These are phyloP conservation scores for Electrona antarctica DNA, from an alignment of 2,113 vertebrate species.

Conservation along the genomic window DNA sequence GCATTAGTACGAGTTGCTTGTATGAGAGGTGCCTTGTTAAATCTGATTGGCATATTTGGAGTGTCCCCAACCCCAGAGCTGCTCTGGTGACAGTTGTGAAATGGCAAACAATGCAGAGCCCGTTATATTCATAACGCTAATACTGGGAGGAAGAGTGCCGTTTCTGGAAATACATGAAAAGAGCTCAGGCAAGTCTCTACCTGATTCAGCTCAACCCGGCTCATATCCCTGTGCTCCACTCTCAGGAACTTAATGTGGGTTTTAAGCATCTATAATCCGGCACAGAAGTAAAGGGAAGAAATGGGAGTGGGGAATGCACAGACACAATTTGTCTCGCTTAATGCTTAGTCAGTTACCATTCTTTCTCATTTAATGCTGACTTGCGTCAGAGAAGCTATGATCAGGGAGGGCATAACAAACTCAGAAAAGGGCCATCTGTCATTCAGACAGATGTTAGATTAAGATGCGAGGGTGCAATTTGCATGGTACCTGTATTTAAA, in stretches of 20 bases:
- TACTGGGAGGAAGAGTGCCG: slow-evolving; percentile 34
- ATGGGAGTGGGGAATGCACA: slow-evolving; percentile 8
- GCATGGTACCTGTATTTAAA: not conserved
- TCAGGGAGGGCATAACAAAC: not conserved
- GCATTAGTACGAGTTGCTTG: slow-evolving; percentile 61
- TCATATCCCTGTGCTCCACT: slow-evolving; percentile 52
- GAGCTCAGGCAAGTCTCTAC: slow-evolving; percentile 54
- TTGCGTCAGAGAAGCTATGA: slow-evolving; percentile 6
- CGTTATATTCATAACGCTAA: slow-evolving; percentile 56
- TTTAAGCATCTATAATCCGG: slow-evolving; percentile 57
- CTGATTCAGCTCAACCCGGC: slow-evolving; percentile 57
- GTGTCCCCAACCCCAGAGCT: slow-evolving; percentile 49
- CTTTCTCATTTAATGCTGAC: too few relatives aligned
- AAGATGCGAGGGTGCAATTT: not conserved
- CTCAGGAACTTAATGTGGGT: slow-evolving; percentile 47
- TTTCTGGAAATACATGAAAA: slow-evolving; percentile 53
- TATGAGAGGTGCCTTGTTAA: slow-evolving; percentile 70
- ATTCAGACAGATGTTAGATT: not conserved
- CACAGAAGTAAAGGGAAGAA: slow-evolving; percentile 28
- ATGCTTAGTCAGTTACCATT: not conserved
- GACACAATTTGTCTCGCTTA: slow-evolving; percentile 9
- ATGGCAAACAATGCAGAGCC: slow-evolving; percentile 56
- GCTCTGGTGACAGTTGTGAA: slow-evolving; percentile 59
- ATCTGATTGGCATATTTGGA: slow-evolving; percentile 69
- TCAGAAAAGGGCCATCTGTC: slow-evolving; percentile 23